Evolutionary conservation across 2,113 vertebrate species (phyloP).

Genomic region (Mellivora capensis): DNA sequence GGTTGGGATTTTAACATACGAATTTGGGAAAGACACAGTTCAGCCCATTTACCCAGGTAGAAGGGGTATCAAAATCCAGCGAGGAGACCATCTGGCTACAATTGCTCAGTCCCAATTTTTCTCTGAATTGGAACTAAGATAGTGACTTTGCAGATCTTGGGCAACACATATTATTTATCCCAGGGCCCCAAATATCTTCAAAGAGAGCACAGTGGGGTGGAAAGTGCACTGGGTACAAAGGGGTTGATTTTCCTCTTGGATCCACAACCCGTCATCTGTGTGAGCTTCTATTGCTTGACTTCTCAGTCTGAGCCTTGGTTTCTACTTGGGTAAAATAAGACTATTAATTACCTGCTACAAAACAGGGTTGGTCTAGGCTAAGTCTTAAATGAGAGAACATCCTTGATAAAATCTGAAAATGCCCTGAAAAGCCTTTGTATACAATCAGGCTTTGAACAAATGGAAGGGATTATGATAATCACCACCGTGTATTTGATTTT

Average conservation of each 20-base stretch:
- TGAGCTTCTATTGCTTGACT: not conserved
- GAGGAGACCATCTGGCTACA: not conserved
- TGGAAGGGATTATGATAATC: conserved; percentile 17
- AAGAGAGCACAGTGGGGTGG: not conserved
- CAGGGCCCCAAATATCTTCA: not conserved
- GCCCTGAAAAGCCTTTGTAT: not conserved
- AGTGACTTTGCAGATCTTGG: not conserved
- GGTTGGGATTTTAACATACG: not conserved
- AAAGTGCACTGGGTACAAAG: not conserved
- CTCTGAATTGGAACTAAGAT: not conserved
- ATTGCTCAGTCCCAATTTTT: not conserved
- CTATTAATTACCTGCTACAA: not conserved
- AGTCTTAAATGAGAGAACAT: conserved; percentile 2
- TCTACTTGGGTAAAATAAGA: not conserved
- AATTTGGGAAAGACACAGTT: not conserved
- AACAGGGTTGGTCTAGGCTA: not conserved
- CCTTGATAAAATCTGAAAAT: conserved; percentile 3
- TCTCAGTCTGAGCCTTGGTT: not conserved
- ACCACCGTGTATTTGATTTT: conserved; percentile 34
- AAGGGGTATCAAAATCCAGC: not conserved
- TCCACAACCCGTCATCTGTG: not conserved
- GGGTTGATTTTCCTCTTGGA: not conserved
- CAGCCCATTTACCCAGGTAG: not conserved
- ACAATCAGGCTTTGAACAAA: conserved; percentile 38
- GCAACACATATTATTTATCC: not conserved